Conservation (phyloP, 1,140 invertebrate species). For the Drosophila malerkotliana region DNA sequence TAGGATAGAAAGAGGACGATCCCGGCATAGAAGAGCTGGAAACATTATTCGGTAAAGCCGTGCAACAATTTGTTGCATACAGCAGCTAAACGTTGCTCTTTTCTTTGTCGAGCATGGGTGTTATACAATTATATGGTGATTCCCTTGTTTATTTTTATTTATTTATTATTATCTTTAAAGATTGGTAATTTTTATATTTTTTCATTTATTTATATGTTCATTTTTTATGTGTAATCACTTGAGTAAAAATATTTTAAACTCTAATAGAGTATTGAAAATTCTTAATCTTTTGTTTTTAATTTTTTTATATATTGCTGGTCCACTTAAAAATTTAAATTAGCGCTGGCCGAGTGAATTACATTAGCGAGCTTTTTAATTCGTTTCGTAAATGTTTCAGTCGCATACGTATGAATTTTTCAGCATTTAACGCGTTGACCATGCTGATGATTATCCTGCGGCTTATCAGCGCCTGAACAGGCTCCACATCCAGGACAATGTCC, state of each 20-base stretch:
- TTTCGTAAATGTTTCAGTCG: conserved; percentile 66
- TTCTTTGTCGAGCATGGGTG: conserved; percentile 23
- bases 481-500: conserved; percentile 4
- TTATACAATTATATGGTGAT: neutral
- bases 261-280: neutral
- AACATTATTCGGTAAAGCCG: conserved; percentile 56
- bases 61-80: conserved; percentile 77
- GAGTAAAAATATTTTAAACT: neutral
- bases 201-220: neutral
- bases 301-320: conserved; percentile 33
- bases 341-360: conserved; percentile 59
- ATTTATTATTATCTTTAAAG: too few relatives aligned
- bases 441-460: conserved; percentile 72
- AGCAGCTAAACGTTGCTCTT: conserved; percentile 51
- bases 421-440: conserved; percentile 68
- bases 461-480: conserved; percentile 53
- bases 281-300: conserved; percentile 3
- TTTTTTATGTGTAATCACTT: neutral
- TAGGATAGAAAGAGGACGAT: neutral
- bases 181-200: neutral
- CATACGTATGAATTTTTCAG: conserved; percentile 59
- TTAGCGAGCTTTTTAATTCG: conserved; percentile 70
- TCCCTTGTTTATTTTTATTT: too few relatives aligned
- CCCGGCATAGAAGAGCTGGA: conserved; percentile 14
- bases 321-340: conserved; percentile 79